These are phyloP conservation scores for Phenacoccus solenopsis DNA, from an alignment of 1,140 invertebrate genomes.

Conservation along the genomic window DNA sequence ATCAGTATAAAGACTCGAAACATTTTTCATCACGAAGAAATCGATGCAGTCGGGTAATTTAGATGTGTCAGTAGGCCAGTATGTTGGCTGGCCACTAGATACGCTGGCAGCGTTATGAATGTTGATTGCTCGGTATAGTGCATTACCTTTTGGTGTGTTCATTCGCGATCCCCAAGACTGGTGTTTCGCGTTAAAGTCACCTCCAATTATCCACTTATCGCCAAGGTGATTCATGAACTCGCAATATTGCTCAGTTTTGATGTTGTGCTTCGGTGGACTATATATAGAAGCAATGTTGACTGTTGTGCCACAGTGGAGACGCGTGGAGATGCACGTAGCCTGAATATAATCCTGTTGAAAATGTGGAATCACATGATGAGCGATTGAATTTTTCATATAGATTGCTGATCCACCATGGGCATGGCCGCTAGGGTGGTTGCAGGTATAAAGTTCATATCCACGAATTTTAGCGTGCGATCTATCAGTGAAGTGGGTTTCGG, in stretches of 20 bases:
- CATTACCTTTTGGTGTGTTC: not conserved
- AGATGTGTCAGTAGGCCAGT: conserved; percentile 20
- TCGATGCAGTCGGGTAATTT: conserved; percentile 21
- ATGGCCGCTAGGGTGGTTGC: not conserved
- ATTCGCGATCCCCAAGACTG: conserved; percentile 29
- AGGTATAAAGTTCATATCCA: not conserved
- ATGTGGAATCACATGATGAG: not conserved
- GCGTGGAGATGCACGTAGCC: not conserved
- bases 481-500: conserved; percentile 28
- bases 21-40: conserved; percentile 19
- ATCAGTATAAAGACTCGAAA: not conserved
- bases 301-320: conserved; percentile 11
- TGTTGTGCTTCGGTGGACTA: conserved; percentile 22
- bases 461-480: not conserved
- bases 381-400: not conserved
- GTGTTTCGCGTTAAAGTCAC: conserved; percentile 36
- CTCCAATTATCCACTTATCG: conserved; percentile 31
- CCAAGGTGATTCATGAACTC: conserved; percentile 31
- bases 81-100: conserved; percentile 25
- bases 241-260: conserved; percentile 28
- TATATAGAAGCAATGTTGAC: no score
- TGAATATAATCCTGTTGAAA: not conserved
- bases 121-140: conserved; percentile 22
- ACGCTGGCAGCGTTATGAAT: conserved; percentile 27
- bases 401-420: conserved; percentile 13